A percentile compares a stretch with the other conserved stretches of the same genome.
These are phyloP conservation scores for Theristicus caerulescens DNA, from an alignment of 2,113 vertebrate genomes.

Conservation along the genomic window DNA sequence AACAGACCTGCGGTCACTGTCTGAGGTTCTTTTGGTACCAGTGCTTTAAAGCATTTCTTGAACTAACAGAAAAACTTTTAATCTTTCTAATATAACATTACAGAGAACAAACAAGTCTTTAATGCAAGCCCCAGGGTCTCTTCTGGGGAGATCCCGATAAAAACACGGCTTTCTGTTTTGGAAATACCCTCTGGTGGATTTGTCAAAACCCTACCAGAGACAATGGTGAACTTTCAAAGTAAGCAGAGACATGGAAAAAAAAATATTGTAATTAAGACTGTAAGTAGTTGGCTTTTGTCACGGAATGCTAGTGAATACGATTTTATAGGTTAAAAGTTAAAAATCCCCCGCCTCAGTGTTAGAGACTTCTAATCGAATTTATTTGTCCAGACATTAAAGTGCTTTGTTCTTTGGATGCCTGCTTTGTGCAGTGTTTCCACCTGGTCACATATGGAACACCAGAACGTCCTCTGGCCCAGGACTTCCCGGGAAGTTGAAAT, in stretches of 20 bases:
- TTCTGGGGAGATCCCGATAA: slow-evolving; percentile 52
- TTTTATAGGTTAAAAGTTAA: slow-evolving; percentile 32
- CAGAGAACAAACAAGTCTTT: slow-evolving; percentile 58
- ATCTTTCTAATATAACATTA: slow-evolving; percentile 54
- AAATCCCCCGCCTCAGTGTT: not conserved
- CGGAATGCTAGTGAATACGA: not conserved
- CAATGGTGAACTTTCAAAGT: slow-evolving; percentile 55
- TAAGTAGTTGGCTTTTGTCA: slow-evolving; percentile 41
- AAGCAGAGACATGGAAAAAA: slow-evolving; percentile 40
- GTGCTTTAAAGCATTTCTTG: slow-evolving; percentile 33
- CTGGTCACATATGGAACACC: not conserved
- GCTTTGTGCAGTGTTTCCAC: not conserved
- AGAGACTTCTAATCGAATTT: not conserved
- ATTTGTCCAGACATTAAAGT: not conserved
- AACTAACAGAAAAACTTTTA: slow-evolving; percentile 8
- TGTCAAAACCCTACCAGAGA: slow-evolving; percentile 47
- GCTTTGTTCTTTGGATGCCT: not conserved
- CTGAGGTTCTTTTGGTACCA: slow-evolving; percentile 31
- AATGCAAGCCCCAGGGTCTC: slow-evolving; percentile 34
- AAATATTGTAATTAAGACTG: not conserved
- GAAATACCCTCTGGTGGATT: slow-evolving; percentile 65
- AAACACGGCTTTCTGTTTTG: slow-evolving; percentile 60
- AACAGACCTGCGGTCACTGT: slow-evolving; percentile 39
- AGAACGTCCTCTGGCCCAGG: not conserved
- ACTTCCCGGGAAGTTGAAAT: not conserved